Evolutionary conservation across 2,113 vertebrate species (phyloP).

Genomic region (Spheniscus mendiculus): DNA sequence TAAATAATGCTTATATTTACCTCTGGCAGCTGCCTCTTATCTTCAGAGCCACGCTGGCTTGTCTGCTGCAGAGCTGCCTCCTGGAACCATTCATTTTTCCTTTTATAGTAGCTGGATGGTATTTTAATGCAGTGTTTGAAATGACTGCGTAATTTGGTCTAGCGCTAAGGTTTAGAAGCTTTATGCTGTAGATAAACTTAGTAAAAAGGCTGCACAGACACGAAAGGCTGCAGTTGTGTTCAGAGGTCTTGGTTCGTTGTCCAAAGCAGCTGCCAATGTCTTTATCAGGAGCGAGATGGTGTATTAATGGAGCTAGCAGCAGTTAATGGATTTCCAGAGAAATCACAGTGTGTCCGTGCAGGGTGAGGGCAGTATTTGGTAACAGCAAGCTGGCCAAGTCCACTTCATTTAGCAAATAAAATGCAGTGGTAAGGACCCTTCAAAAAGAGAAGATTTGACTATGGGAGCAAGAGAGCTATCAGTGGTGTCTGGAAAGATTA

Average conservation of each 20-base stretch:
- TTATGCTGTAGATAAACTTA: neutral
- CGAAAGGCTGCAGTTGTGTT: neutral
- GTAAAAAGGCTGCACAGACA: neutral
- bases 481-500: too few species aligned
- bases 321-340: neutral
- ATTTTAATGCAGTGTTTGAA: conserved; percentile 42
- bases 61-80: neutral
- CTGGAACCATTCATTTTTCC: conserved; percentile 14
- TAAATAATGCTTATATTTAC: neutral
- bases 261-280: neutral
- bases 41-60: conserved; percentile 25
- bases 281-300: neutral
- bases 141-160: rapidly evolving
- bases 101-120: conserved; percentile 20
- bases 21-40: conserved; percentile 48
- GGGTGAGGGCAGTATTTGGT: neutral
- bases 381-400: neutral
- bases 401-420: neutral
- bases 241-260: neutral
- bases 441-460: neutral
- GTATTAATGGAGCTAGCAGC: neutral
- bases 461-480: neutral
- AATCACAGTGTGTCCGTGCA: rapidly evolving
- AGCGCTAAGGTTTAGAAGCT: neutral
- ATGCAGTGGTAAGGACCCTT: neutral